These are phyloP conservation scores for Papilio protenor DNA, from an alignment of 2,888 invertebrate genomes.

Conservation along the genomic window DNA sequence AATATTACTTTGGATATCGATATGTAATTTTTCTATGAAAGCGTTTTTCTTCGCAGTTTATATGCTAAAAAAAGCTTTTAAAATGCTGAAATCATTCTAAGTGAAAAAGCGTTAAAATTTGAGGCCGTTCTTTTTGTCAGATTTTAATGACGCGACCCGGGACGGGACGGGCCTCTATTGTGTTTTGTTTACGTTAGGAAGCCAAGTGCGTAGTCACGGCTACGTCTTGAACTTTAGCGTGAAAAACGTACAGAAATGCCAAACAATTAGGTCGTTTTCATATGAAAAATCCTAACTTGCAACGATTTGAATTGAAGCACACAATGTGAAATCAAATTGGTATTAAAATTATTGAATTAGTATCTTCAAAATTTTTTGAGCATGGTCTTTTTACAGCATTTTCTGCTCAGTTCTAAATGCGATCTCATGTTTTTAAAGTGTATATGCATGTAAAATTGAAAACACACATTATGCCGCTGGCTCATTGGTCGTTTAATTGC, in stretches of 20 bases:
- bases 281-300: neutral
- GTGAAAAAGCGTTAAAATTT: conserved; percentile 19
- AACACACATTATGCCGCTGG: neutral
- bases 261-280: conserved; percentile 26
- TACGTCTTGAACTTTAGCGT: conserved; percentile 28
- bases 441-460: neutral
- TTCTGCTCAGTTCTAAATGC: too few species aligned
- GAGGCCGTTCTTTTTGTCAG: conserved; percentile 28
- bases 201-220: conserved; percentile 27
- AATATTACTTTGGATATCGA: neutral
- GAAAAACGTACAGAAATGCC: conserved; percentile 25
- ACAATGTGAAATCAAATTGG: too few species aligned
- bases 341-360: too few species aligned
- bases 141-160: conserved; percentile 35
- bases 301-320: neutral
- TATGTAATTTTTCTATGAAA: neutral
- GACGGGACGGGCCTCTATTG: conserved; percentile 26
- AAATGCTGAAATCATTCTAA: conserved; percentile 5
- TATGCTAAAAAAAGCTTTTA: conserved; percentile 3
- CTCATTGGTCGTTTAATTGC: neutral
- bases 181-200: conserved; percentile 37
- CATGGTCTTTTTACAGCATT: too few species aligned
- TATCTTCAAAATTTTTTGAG: too few species aligned
- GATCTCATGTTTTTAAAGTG: neutral
- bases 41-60: too few species aligned